phyloP scores from a whole-genome alignment of 2,113 vertebrate species.

The Sylvilagus bachmani region DNA sequence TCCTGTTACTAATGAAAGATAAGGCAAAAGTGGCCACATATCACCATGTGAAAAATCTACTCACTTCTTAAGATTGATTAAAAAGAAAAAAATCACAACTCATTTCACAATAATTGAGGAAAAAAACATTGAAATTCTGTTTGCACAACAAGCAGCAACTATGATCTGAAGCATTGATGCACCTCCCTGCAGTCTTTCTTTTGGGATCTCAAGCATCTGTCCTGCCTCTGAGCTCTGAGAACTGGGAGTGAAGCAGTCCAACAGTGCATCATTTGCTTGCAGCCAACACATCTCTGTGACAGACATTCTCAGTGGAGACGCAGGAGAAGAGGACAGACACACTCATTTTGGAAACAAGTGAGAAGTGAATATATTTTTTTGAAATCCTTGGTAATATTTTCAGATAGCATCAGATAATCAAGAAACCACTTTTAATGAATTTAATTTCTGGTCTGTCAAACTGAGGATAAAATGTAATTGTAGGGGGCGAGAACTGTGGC shows the following conservation, averaged over 20 bases:
- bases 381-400: constrained; percentile 51
- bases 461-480: constrained; percentile 7
- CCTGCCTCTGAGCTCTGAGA: not conserved
- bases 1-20: not conserved
- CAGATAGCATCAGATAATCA: constrained; percentile 33
- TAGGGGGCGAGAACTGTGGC: not conserved
- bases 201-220: not conserved
- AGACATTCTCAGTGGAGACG: not conserved
- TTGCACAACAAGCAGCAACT: not conserved
- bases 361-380: constrained; percentile 15
- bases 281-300: not conserved
- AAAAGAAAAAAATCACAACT: not conserved
- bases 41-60: not conserved
- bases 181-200: not conserved
- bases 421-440: not conserved
- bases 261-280: fast-evolving
- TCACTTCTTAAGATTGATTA: not conserved
- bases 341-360: not conserved
- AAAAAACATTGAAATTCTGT: not conserved
- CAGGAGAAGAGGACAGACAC: not conserved
- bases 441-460: constrained; percentile 6
- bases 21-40: not conserved
- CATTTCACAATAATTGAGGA: not conserved
- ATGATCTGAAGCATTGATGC: not conserved
- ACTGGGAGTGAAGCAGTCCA: not conserved